These are phyloP conservation scores for Nephrotoma appendiculata DNA, from an alignment of 2,888 invertebrate species.

Conservation along the genomic window DNA sequence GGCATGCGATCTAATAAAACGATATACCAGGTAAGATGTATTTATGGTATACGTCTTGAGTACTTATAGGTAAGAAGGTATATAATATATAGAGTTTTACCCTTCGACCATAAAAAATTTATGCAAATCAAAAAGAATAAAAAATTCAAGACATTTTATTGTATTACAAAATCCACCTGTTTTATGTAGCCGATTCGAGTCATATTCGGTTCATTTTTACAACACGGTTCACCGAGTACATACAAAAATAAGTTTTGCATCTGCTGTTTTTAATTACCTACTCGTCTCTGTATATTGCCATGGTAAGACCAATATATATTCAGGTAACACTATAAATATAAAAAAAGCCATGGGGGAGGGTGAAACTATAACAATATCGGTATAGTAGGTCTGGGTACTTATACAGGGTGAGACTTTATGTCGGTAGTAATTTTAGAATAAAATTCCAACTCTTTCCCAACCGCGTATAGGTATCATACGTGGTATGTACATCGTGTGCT, in stretches of 20 bases:
- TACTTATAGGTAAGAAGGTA: not conserved
- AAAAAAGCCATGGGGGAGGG: not conserved
- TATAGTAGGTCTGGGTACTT: not conserved
- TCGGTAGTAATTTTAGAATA: not conserved
- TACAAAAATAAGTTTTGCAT: not conserved
- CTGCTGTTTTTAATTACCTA: not conserved
- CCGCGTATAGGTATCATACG: not conserved
- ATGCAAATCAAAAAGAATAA: not conserved
- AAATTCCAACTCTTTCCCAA: not conserved
- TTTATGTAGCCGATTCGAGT: not conserved
- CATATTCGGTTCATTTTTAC: not conserved
- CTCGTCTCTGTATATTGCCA: not conserved
- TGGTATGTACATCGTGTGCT: not conserved
- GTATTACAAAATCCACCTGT: not conserved
- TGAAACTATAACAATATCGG: not conserved
- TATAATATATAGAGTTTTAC: not conserved
- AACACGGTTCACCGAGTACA: not conserved
- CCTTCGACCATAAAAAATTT: not conserved
- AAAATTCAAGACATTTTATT: not conserved
- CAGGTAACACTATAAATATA: not conserved
- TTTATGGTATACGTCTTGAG: not conserved
- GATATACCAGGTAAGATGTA: not conserved
- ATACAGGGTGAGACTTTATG: too few relatives aligned
- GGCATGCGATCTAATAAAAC: not conserved
- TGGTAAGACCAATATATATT: not conserved